Percentiles rank a stretch among this genome's conserved stretches.
phyloP scores from a whole-genome alignment of 2,113 vertebrate species.

The Otolemur garnettii region DNA sequence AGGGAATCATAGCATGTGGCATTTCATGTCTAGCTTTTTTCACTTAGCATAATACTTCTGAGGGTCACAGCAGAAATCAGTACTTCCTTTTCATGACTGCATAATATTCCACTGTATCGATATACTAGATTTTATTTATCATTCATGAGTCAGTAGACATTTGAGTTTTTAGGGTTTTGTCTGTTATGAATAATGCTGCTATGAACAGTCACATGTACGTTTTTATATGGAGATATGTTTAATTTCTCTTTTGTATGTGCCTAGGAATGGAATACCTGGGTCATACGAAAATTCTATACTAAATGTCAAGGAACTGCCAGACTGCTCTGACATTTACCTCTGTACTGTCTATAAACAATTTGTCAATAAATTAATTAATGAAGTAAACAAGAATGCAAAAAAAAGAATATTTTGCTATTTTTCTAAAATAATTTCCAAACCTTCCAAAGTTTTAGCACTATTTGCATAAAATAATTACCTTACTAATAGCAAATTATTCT shows the following conservation, averaged over 20 bases:
- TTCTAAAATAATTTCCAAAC: constrained; percentile 47
- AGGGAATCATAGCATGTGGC: neutral
- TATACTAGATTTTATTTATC: neutral
- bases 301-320: neutral
- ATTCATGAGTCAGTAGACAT: neutral
- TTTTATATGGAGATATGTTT: neutral
- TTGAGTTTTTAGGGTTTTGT: neutral
- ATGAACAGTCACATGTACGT: neutral
- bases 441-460: neutral
- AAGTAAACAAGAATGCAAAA: constrained; percentile 18
- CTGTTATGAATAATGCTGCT: neutral
- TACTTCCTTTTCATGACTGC: neutral
- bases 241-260: constrained; percentile 28
- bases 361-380: constrained; percentile 39
- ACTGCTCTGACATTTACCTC: neutral
- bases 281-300: constrained; percentile 26
- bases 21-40: neutral
- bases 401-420: neutral
- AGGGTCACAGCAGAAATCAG: neutral
- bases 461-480: neutral
- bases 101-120: neutral
- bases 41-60: neutral
- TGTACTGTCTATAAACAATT: neutral
- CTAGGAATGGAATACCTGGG: neutral
- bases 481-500: neutral